Evolutionary conservation across 2,113 vertebrate genomes (phyloP).

Genomic region (Ivindomyrus marchei): DNA sequence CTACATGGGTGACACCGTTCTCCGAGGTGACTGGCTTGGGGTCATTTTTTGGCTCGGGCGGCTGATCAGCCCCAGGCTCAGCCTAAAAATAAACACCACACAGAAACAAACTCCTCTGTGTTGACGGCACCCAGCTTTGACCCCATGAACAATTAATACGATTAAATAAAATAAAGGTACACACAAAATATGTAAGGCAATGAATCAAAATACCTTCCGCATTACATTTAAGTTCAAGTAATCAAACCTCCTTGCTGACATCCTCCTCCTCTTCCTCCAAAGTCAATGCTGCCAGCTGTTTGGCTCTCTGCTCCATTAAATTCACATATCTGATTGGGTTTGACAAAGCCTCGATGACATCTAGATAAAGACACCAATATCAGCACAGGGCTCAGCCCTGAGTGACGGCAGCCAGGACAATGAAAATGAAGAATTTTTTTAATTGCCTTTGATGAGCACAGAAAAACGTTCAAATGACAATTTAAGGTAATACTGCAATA

Average conservation of each 20-base stretch:
- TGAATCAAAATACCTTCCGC: background rate
- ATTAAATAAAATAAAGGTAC: background rate
- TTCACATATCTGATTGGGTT: slow-evolving; percentile 96
- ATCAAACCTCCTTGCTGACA: slow-evolving; percentile 73
- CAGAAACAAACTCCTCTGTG: background rate
- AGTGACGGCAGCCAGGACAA: background rate
- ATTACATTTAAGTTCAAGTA: background rate
- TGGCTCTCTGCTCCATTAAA: slow-evolving; percentile 94
- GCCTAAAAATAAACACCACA: slow-evolving; percentile 50
- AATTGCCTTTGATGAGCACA: background rate
- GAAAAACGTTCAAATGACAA: background rate
- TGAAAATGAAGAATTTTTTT: background rate
- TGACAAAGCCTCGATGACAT: slow-evolving; percentile 95
- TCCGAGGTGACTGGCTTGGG: slow-evolving; percentile 75
- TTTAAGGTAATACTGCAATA: background rate
- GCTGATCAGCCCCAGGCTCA: slow-evolving; percentile 66
- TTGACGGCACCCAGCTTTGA: background rate
- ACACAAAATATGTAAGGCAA: background rate
- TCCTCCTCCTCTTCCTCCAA: slow-evolving; percentile 88
- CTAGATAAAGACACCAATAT: slow-evolving; percentile 49
- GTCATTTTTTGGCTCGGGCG: slow-evolving; percentile 74
- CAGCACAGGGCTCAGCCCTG: background rate
- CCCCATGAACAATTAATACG: background rate
- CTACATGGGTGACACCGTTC: slow-evolving; percentile 76
- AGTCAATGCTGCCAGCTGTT: slow-evolving; percentile 87